Conservation (phyloP, 2,888 invertebrate species). For the Vannuccia rotundouncinata region DNA sequence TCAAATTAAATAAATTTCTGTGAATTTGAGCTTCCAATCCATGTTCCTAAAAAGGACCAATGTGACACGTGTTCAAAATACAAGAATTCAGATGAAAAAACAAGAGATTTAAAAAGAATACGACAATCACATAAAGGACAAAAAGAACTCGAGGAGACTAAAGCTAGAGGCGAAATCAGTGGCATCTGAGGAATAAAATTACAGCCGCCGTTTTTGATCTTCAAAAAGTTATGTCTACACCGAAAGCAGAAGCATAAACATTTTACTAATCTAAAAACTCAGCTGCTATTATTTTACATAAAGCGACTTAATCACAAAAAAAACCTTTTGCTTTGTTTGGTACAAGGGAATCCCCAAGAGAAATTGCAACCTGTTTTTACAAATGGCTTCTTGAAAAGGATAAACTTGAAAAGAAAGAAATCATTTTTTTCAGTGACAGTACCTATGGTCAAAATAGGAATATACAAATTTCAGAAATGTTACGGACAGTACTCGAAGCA, state of each 20-base stretch:
- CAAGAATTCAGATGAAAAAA: background rate
- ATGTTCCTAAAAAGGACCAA: background rate
- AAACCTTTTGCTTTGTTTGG: background rate
- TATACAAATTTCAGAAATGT: background rate
- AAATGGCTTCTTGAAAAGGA: background rate
- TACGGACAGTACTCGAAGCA: no score
- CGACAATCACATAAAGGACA: background rate
- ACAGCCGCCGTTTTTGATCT: background rate
- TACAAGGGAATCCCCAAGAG: background rate
- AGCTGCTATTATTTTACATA: background rate
- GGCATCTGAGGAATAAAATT: background rate
- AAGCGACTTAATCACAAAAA: background rate
- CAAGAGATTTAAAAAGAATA: background rate
- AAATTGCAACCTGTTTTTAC: background rate
- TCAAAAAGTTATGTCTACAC: background rate
- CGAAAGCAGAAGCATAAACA: background rate
- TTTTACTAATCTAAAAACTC: background rate
- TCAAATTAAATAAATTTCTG: background rate
- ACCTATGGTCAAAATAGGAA: background rate
- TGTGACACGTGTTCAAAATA: background rate
- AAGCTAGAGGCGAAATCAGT: background rate
- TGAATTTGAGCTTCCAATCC: background rate
- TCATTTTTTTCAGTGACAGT: background rate
- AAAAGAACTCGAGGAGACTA: background rate
- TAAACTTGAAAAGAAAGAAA: background rate